Conservation (phyloP, 1,140 invertebrate species). For the Diploscapter pachys region DNA sequence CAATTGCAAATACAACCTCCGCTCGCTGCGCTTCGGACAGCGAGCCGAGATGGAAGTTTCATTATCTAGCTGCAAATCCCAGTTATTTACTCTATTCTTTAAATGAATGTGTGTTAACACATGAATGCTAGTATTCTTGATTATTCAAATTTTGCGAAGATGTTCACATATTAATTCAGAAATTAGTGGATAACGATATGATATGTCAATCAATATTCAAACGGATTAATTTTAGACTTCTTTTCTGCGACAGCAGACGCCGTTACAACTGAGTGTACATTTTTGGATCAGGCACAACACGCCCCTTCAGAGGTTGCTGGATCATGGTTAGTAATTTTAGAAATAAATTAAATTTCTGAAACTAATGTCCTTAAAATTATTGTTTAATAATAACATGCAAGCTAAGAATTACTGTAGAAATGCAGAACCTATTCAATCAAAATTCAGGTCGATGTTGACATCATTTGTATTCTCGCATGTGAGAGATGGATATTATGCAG, state of each 20-base stretch:
- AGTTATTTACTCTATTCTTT: too few species aligned
- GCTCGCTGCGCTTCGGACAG: too few species aligned
- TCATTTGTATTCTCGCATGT: slow-evolving; percentile 33
- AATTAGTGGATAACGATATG: too few species aligned
- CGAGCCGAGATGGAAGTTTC: too few species aligned
- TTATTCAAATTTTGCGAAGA: too few species aligned
- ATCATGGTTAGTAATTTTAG: slow-evolving; percentile 13
- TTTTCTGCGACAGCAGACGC: slow-evolving; percentile 45
- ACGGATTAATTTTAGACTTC: slow-evolving; percentile 31
- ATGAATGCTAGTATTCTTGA: too few species aligned
- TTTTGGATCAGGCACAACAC: slow-evolving; percentile 39
- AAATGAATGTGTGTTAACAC: too few species aligned
- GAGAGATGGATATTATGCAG: slow-evolving; percentile 32
- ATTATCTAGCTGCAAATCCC: too few species aligned
- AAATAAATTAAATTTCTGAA: neutral
- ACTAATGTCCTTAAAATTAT: neutral
- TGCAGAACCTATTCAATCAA: neutral
- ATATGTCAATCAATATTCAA: too few species aligned
- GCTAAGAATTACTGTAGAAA: neutral
- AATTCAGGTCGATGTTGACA: slow-evolving; percentile 25
- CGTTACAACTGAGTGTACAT: slow-evolving; percentile 50
- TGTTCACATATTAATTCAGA: too few species aligned
- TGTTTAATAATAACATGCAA: neutral
- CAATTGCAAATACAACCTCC: too few species aligned
- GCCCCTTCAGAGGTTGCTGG: slow-evolving; percentile 34